Percentiles rank a stretch among this genome's conserved stretches.
Evolutionary conservation across 2,888 invertebrate species (phyloP).

Genomic region (Celastrina argiolus): DNA sequence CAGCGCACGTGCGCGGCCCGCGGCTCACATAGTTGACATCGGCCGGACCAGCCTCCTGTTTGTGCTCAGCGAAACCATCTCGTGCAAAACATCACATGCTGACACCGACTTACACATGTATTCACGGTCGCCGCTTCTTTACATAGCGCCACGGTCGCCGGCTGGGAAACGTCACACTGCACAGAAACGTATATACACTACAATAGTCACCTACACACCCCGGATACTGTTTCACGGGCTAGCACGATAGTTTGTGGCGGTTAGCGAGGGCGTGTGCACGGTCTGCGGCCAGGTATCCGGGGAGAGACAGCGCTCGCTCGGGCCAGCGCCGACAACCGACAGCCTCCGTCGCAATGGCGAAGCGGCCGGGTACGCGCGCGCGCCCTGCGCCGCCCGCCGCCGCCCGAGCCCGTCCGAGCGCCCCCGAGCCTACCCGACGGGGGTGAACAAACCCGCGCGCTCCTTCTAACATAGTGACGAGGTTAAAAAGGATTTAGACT

Average conservation of each 20-base stretch:
- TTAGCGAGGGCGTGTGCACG: slow-evolving; percentile 39
- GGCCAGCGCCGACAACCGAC: slow-evolving; percentile 74
- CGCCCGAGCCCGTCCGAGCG: slow-evolving; percentile 65
- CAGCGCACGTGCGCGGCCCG: slow-evolving; percentile 62
- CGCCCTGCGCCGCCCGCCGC: slow-evolving; percentile 70
- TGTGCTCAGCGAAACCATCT: background rate
- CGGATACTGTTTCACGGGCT: slow-evolving; percentile 32
- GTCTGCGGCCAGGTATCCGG: slow-evolving; percentile 43
- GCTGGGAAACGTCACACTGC: slow-evolving; percentile 80
- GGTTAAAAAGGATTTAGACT: slow-evolving; percentile 74
- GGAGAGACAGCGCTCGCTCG: slow-evolving; percentile 63
- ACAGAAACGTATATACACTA: slow-evolving; percentile 76
- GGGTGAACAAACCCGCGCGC: slow-evolving; percentile 75
- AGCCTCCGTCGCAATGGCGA: slow-evolving; percentile 77
- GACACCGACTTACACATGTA: slow-evolving; percentile 74
- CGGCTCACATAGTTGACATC: background rate
- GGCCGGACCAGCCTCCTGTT: background rate
- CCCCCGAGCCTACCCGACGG: slow-evolving; percentile 61
- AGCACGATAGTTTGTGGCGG: slow-evolving; percentile 37
- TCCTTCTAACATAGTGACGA: slow-evolving; percentile 72
- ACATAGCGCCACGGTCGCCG: slow-evolving; percentile 82
- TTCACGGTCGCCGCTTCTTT: slow-evolving; percentile 68
- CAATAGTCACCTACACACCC: slow-evolving; percentile 51
- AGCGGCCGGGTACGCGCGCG: slow-evolving; percentile 76
- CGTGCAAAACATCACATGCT: slow-evolving; percentile 37